Conservation (phyloP, 2,113 vertebrate species). For the Phylloscopus trochiloides region DNA sequence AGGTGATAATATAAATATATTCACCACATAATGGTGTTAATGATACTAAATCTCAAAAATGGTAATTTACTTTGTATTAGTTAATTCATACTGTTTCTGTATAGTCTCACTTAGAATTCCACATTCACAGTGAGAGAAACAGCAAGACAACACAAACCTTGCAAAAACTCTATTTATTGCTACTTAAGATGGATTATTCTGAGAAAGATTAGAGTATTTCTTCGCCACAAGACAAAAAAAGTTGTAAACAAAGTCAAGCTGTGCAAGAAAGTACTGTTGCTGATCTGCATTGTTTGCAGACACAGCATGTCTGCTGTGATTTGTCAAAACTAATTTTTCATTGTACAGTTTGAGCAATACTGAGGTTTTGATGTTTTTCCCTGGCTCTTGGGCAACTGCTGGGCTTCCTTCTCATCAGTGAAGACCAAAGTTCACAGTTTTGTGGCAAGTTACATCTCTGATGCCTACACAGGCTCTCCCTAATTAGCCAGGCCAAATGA, state of each 20-base stretch:
- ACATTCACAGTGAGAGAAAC: not conserved
- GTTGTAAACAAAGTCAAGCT: not conserved
- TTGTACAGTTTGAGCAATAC: not conserved
- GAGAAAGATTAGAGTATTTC: not conserved
- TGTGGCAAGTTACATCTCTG: not conserved
- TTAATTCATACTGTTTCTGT: not conserved
- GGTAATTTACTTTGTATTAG: not conserved
- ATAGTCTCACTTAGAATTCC: not conserved
- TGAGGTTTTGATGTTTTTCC: not conserved
- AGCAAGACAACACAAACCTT: not conserved
- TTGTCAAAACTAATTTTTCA: constrained; percentile 15
- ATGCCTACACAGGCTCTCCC: not conserved
- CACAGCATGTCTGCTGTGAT: not conserved
- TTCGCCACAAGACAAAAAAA: not conserved
- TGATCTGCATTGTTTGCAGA: not conserved
- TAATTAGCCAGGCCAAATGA: not conserved
- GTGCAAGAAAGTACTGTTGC: not conserved
- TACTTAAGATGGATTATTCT: not conserved
- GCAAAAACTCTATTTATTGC: not conserved
- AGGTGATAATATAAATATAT: not conserved
- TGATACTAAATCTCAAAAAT: not conserved
- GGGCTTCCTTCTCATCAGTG: not conserved
- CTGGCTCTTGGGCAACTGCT: not conserved
- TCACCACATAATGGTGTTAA: not conserved
- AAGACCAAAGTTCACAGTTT: not conserved